Conservation (phyloP, 2,797 vertebrate species). For the Channa striata region DNA sequence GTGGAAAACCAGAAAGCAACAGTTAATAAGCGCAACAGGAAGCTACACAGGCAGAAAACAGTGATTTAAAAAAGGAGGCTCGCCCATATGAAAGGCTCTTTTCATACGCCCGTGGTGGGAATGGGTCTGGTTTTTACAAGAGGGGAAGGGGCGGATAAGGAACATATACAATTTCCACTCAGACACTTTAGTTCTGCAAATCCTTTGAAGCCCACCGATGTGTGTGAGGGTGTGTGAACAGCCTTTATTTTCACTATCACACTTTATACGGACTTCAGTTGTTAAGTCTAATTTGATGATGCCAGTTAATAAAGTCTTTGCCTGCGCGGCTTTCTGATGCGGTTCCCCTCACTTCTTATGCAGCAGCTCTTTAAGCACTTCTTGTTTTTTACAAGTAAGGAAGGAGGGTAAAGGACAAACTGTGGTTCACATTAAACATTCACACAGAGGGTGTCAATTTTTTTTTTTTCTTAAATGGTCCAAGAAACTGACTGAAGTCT, state of each 20-base stretch:
- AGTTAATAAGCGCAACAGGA: conserved; percentile 56
- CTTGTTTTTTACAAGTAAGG: conserved; percentile 69
- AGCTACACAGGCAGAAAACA: conserved; percentile 43
- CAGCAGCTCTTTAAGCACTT: conserved; percentile 65
- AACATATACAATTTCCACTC: conserved; percentile 67
- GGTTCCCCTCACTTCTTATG: conserved; percentile 46
- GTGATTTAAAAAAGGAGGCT: conserved; percentile 2
- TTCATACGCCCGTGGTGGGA: conserved; percentile 56
- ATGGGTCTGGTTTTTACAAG: conserved; percentile 59
- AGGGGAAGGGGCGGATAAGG: conserved; percentile 15
- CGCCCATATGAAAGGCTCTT: conserved; percentile 58
- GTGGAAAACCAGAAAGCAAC: conserved; percentile 37
- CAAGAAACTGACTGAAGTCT: no score
- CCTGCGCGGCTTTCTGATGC: conserved; percentile 46
- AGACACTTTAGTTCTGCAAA: conserved; percentile 26
- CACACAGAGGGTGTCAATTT: neutral
- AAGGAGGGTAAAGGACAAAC: conserved; percentile 24
- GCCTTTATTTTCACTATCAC: conserved; percentile 53
- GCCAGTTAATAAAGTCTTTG: conserved; percentile 48
- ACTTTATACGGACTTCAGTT: conserved; percentile 32
- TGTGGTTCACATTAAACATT: conserved; percentile 50
- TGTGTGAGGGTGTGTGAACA: conserved; percentile 29
- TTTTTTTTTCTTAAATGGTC: no score
- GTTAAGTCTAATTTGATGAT: conserved; percentile 51
- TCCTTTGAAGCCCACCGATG: conserved; percentile 44